A percentile compares a stretch with the other conserved stretches of the same genome.
Conservation (phyloP, 2,888 invertebrate genomes). For the Rhopalosiphum nymphaeae region DNA sequence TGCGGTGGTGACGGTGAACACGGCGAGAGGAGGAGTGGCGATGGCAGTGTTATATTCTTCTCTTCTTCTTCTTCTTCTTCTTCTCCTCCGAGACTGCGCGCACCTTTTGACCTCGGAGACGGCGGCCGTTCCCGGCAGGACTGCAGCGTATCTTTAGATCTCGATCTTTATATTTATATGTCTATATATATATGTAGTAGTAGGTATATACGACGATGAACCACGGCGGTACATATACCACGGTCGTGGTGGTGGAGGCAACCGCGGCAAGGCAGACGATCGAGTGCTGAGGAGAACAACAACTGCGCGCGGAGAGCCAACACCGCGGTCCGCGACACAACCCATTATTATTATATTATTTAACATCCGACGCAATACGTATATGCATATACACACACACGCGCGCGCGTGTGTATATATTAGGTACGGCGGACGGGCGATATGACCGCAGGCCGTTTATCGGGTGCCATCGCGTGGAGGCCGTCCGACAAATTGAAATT, state of each 20-base stretch:
- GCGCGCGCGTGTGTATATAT: background rate
- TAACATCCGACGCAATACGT: background rate
- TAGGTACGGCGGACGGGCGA: background rate
- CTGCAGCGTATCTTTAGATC: constrained; percentile 20
- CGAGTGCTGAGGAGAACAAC: background rate
- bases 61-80: background rate
- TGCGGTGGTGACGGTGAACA: background rate
- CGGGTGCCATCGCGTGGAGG: constrained; percentile 14
- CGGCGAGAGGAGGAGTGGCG: background rate
- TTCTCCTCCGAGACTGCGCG: background rate
- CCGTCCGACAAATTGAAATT: constrained; percentile 51
- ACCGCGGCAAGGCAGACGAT: background rate
- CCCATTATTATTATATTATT: constrained; percentile 34
- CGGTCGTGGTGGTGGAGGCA: background rate
- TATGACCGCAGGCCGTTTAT: constrained; percentile 36
- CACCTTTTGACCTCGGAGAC: constrained; percentile 45
- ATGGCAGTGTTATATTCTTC: constrained; percentile 1
- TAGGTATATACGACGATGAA: background rate
- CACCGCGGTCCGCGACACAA: constrained; percentile 17
- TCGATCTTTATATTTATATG: constrained; percentile 5
- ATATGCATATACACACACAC: background rate
- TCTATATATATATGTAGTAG: background rate
- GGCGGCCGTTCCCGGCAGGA: background rate
- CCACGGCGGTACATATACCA: background rate
- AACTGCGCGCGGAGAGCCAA: background rate